Base-by-base conservation (phyloP, 2,888 invertebrate genomes). In the Zele albiditarsus region DNA sequence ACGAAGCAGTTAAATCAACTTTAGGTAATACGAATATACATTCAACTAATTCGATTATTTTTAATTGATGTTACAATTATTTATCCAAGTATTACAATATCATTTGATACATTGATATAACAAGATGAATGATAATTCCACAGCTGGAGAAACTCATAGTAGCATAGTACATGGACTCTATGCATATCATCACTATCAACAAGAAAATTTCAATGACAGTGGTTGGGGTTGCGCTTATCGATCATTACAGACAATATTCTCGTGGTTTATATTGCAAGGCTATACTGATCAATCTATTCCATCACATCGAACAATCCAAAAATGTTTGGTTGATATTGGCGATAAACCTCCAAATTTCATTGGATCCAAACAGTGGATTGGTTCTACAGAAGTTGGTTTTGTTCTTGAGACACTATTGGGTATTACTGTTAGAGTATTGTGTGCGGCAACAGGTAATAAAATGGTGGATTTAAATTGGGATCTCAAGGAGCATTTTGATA, bases 181-280 rank as follows among this genome's bases (percentile, higher is more conserved):
- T 87, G 91, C 94, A 23, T 99, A 99, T 90, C 95, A 97, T 88
- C 99, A 99, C 89, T 99, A 99, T 89, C 95, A 97, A 94, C 98
- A 98, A 89, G 95, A 98, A 85, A 92, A 93, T 81, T 94, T 97
- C 87, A 95, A 98, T 89, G 99, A 99, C 85, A 95, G 95, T 88
- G 98, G 98, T n/a, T 99, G 99, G 99, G 99, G 99, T 4, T 99
- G 99, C 91, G 99, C 99, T 0, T 99, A 99, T 88, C 93, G 99
- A 77, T 98, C 98, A 0, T 91, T 99, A 84, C 99, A 99, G 90
- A 98, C 99, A 0, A 92, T 99, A 79, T 93, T 96, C 80, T 98
- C 98, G 0, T 99, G 99, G 99, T 98, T 96, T 87, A 92, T 94
- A 86, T 91, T 93, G 83, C 97, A 98, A 90, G 97, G 97, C 5